Conservation (phyloP, 1,140 invertebrate genomes). For the Zophobas atratus region DNA sequence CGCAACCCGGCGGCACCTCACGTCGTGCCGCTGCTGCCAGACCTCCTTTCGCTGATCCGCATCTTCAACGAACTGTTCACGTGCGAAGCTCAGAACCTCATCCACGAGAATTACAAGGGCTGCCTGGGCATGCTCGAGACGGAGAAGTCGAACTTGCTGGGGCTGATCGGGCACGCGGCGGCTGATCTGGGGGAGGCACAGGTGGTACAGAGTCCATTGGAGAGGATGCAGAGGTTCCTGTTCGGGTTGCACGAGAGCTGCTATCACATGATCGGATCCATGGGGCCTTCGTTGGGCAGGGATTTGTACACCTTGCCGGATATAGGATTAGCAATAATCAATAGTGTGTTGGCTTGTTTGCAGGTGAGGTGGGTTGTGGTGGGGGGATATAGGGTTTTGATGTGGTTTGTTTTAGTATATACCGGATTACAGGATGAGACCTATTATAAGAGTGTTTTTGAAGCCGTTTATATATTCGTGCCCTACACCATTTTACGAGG, state of each 20-base stretch:
- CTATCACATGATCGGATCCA: constrained; percentile 85
- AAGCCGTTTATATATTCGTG: constrained; percentile 90
- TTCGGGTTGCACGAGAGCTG: constrained; percentile 79
- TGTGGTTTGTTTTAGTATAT: constrained; percentile 70
- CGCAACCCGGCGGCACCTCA: constrained; percentile 89
- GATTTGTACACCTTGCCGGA: constrained; percentile 85
- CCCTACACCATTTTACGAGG: constrained; percentile 82
- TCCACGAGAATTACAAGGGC: constrained; percentile 79
- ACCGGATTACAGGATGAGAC: constrained; percentile 88
- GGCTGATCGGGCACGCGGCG: constrained; percentile 69
- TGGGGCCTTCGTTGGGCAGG: constrained; percentile 83
- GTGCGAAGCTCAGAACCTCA: constrained; percentile 74
- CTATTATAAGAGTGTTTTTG: constrained; percentile 87
- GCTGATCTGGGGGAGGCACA: constrained; percentile 68
- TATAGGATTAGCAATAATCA: constrained; percentile 74
- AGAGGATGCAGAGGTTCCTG: constrained; percentile 88
- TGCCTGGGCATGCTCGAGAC: constrained; percentile 80
- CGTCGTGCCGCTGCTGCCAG: constrained; percentile 83
- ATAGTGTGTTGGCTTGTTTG: constrained; percentile 79
- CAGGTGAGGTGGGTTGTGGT: constrained; percentile 69
- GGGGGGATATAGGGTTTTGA: constrained; percentile 12
- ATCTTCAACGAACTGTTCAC: constrained; percentile 87
- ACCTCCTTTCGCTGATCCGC: constrained; percentile 81
- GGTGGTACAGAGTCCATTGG: constrained; percentile 72
- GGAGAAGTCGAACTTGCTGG: constrained; percentile 79